phyloP scores from a whole-genome alignment of 92 coral and sea anemone species.

The Phenganax subtilis region DNA sequence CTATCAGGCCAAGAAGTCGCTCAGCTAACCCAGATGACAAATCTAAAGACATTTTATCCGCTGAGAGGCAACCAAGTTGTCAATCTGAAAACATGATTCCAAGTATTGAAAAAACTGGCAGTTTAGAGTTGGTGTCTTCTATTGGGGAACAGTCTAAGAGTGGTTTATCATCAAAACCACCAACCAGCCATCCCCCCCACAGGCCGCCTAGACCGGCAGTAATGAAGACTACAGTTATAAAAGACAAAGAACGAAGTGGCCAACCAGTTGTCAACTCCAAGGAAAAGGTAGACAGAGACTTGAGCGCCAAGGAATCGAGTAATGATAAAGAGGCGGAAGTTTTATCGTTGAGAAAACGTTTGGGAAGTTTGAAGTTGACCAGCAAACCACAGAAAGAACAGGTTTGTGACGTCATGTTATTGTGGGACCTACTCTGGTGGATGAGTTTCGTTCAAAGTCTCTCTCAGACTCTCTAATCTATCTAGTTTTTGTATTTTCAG shows the following conservation, averaged over 20 bases:
- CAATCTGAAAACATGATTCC: too few relatives aligned
- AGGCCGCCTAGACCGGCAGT: background rate
- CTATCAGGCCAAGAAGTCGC: too few relatives aligned
- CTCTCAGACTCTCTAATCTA: background rate
- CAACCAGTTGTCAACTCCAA: background rate
- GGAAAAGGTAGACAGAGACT: background rate
- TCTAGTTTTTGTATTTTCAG: background rate
- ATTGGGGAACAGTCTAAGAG: background rate
- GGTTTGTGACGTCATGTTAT: background rate
- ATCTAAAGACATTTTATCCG: too few relatives aligned
- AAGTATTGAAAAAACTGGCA: too few relatives aligned
- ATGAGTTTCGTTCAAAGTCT: background rate
- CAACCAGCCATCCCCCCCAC: slow-evolving; percentile 11
- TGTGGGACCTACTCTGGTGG: too few relatives aligned
- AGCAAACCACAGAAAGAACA: slow-evolving; percentile 14
- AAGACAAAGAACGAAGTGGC: background rate
- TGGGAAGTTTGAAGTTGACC: slow-evolving; percentile 8
- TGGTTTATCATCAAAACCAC: background rate
- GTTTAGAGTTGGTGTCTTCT: too few relatives aligned
- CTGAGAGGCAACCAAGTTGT: too few relatives aligned
- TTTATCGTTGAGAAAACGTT: background rate
- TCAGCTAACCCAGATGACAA: too few relatives aligned
- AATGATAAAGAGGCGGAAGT: slow-evolving; percentile 1
- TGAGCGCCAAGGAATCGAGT: background rate
- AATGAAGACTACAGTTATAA: background rate